These are phyloP conservation scores for Mionectes macconnelli DNA, from an alignment of 2,113 vertebrate species.

Conservation along the genomic window DNA sequence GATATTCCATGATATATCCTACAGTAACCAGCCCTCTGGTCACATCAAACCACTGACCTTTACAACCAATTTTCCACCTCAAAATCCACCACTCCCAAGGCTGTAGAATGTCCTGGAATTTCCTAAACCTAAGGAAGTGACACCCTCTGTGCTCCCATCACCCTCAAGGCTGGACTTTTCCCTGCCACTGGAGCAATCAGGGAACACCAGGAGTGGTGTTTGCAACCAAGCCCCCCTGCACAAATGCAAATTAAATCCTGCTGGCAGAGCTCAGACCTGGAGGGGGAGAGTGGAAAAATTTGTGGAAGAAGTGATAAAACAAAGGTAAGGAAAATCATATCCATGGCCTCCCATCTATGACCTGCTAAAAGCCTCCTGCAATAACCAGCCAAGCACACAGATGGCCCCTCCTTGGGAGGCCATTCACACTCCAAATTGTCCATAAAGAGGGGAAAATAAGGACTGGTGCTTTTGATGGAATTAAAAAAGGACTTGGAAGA, in stretches of 20 bases:
- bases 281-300: background rate
- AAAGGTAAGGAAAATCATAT: background rate
- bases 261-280: background rate
- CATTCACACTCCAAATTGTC: background rate
- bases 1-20: background rate
- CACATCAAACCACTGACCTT: background rate
- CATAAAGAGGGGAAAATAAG: background rate
- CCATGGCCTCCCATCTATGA: background rate
- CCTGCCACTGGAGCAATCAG: background rate
- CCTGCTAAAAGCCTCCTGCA: background rate
- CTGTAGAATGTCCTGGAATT: background rate
- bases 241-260: background rate
- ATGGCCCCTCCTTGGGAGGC: background rate
- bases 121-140: background rate
- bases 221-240: background rate
- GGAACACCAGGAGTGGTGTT: background rate
- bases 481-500: background rate
- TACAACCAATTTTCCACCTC: background rate
- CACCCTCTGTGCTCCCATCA: background rate
- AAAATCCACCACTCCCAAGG: background rate
- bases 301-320: background rate
- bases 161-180: background rate
- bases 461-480: background rate
- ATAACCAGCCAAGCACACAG: background rate
- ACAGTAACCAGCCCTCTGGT: background rate